These are phyloP conservation scores for Procambarus virginalis DNA, from an alignment of 1,140 invertebrate genomes.

Conservation along the genomic window DNA sequence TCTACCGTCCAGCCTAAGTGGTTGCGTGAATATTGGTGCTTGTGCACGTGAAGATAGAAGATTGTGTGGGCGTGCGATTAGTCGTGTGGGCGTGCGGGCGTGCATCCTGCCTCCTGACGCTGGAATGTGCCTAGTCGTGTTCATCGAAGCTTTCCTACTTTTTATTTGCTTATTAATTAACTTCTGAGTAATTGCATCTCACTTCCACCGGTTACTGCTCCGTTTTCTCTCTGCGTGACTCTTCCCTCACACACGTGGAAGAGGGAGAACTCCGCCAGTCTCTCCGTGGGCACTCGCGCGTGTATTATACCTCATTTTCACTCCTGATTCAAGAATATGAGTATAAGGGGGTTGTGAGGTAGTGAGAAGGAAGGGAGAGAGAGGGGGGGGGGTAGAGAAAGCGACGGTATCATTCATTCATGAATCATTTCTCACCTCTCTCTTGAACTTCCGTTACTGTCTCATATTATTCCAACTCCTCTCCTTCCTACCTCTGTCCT, in stretches of 20 bases:
- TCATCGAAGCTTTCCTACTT: conserved; percentile 3
- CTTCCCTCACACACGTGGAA: background rate
- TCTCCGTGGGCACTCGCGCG: background rate
- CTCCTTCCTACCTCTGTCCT: too few species aligned
- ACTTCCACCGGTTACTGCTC: background rate
- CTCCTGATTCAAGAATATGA: too few species aligned
- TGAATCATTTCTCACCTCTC: too few species aligned
- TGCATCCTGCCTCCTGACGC: background rate
- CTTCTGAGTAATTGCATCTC: conserved; percentile 10
- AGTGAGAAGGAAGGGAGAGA: background rate
- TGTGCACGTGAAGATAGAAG: background rate
- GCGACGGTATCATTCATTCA: too few species aligned
- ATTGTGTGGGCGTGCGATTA: background rate
- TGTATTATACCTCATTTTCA: background rate
- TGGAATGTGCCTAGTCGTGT: background rate
- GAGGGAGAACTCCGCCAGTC: background rate
- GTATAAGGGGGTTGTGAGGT: background rate
- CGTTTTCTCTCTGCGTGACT: background rate
- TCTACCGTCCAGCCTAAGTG: too few species aligned
- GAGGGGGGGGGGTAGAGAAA: background rate
- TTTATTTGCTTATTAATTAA: conserved; percentile 20
- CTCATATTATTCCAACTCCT: too few species aligned
- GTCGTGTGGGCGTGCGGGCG: background rate
- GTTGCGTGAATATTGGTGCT: background rate
- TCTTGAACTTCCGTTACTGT: too few species aligned